Evolutionary conservation across 2,888 invertebrate species (phyloP).

Genomic region (Ethmia dodecea): DNA sequence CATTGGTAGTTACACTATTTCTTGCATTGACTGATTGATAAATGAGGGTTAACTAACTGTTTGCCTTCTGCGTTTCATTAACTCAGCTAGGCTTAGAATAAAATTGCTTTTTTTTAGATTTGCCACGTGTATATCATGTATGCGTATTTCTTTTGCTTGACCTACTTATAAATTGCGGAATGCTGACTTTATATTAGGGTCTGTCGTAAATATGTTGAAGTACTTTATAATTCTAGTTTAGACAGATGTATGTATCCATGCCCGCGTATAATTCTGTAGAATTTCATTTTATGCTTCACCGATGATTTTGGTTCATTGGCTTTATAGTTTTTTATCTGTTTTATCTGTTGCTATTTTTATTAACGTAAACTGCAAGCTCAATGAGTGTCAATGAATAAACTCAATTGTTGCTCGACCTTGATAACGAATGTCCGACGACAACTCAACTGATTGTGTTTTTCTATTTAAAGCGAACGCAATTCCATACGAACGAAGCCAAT

Average conservation of each 20-base stretch:
- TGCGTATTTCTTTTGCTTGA: constrained; percentile 32
- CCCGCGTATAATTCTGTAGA: no score
- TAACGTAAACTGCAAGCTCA: constrained; percentile 30
- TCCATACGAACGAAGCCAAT: constrained; percentile 4
- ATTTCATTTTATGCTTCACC: no score
- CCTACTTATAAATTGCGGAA: constrained; percentile 41
- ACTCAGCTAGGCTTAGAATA: constrained; percentile 10
- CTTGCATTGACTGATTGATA: constrained; percentile 36
- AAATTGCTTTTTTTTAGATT: constrained; percentile 24
- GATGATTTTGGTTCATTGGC: constrained; percentile 21
- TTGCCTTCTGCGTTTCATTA: no score
- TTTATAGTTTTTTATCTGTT: constrained; percentile 24
- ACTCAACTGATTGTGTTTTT: constrained; percentile 36
- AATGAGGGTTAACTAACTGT: constrained; percentile 36
- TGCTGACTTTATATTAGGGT: no score
- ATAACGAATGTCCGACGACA: constrained; percentile 34
- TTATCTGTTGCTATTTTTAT: constrained; percentile 24
- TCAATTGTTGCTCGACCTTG: constrained; percentile 48
- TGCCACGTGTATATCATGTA: no score
- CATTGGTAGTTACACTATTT: constrained; percentile 43
- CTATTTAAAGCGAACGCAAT: constrained; percentile 30
- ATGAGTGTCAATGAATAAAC: constrained; percentile 45
- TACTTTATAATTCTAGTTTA: no score
- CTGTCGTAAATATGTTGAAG: no score
- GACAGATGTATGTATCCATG: no score